phyloP scores from a whole-genome alignment of 2,888 invertebrate species.

The Cynaeus angustus region DNA sequence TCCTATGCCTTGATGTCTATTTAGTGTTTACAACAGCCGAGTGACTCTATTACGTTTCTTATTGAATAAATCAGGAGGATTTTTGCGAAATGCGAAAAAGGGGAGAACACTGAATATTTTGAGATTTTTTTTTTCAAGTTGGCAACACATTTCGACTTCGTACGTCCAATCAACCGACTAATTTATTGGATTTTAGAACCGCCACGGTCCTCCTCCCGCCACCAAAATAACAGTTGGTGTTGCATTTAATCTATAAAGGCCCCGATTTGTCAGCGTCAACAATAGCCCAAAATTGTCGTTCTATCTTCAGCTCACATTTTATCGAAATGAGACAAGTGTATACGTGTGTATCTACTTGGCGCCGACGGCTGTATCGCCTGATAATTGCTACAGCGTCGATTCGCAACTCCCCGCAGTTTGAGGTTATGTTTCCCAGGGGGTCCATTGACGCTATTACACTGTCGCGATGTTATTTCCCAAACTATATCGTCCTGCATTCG shows the following conservation, averaged over 20 bases:
- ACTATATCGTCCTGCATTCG: conserved; percentile 54
- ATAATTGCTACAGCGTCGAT: conserved; percentile 68
- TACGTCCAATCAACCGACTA: too few relatives aligned
- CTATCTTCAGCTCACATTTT: conserved; percentile 28
- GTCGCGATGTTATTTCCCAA: conserved; percentile 66
- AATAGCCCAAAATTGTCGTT: conserved; percentile 46
- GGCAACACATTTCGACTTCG: too few relatives aligned
- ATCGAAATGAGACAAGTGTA: conserved; percentile 11
- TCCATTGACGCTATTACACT: conserved; percentile 71
- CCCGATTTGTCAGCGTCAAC: conserved; percentile 54
- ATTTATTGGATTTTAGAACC: conserved; percentile 19
- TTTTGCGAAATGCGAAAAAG: conserved; percentile 21
- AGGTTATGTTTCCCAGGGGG: conserved; percentile 70
- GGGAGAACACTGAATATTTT: too few relatives aligned
- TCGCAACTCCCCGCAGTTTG: conserved; percentile 67
- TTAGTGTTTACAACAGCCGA: conserved; percentile 68
- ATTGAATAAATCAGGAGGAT: conserved; percentile 63
- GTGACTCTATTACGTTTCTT: conserved; percentile 67
- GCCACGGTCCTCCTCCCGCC: conserved; percentile 7
- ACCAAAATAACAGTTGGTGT: conserved; percentile 54
- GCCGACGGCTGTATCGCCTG: conserved; percentile 61
- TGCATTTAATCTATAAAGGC: conserved; percentile 52
- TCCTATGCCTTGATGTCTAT: conserved; percentile 68
- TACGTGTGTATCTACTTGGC: conserved; percentile 49
- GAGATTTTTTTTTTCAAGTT: too few relatives aligned